A percentile compares a stretch with the other conserved stretches of the same genome.
These are phyloP conservation scores for Sebastes ruberrimus DNA, from an alignment of 2,797 vertebrate genomes.

Conservation along the genomic window DNA sequence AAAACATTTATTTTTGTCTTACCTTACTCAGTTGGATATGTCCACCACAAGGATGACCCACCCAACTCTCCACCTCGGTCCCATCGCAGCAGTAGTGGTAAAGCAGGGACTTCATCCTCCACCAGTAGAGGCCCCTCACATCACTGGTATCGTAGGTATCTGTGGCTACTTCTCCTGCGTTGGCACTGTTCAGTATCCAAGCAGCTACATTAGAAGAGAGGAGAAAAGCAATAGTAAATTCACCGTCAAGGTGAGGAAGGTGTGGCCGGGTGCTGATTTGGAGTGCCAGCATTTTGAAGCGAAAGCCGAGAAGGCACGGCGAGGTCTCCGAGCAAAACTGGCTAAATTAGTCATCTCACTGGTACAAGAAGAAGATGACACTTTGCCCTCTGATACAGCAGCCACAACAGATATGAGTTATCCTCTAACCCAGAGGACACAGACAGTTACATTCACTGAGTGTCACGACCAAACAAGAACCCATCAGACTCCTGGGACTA, in stretches of 20 bases:
- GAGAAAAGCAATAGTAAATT: background rate
- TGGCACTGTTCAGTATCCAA: background rate
- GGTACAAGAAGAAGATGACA: constrained; percentile 3
- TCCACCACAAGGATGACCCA: background rate
- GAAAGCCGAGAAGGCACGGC: background rate
- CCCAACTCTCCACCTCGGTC: background rate
- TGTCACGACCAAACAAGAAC: background rate
- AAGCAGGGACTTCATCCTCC: background rate
- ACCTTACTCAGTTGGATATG: background rate
- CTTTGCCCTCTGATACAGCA: constrained; percentile 13
- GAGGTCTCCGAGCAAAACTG: background rate
- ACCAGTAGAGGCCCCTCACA: background rate
- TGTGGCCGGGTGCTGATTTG: background rate
- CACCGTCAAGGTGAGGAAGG: background rate
- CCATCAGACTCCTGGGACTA: background rate
- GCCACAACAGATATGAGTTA: constrained; percentile 20
- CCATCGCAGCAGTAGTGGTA: background rate
- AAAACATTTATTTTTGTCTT: background rate
- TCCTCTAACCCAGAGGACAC: background rate
- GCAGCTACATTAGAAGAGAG: background rate
- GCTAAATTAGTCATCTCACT: constrained; percentile 21
- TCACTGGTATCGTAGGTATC: background rate
- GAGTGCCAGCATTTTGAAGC: background rate
- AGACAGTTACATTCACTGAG: background rate
- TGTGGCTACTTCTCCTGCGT: no score